phyloP scores from a whole-genome alignment of 2,797 vertebrate species.

The Orientallactaga sibirica region DNA sequence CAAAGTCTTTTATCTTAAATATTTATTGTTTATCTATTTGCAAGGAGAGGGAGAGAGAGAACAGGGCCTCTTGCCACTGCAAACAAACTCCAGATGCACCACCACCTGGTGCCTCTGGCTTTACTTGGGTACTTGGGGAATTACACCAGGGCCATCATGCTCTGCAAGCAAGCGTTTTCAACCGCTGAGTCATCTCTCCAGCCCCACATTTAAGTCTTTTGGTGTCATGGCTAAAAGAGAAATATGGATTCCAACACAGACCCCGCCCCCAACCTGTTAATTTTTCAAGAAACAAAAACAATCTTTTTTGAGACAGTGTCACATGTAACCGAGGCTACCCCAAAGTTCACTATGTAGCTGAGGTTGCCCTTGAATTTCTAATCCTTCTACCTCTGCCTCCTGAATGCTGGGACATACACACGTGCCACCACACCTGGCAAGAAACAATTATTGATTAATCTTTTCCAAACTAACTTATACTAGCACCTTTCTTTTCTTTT shows the following conservation, averaged over 20 bases:
- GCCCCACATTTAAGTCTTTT: too few species aligned
- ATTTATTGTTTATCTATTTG: too few species aligned
- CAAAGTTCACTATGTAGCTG: not conserved
- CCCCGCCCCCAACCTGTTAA: not conserved
- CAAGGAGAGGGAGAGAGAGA: too few species aligned
- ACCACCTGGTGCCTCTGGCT: too few species aligned
- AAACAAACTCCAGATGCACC: too few species aligned
- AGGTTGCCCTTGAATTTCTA: not conserved
- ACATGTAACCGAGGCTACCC: not conserved
- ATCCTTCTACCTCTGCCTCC: not conserved
- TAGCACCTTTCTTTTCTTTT: not conserved
- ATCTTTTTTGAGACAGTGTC: not conserved
- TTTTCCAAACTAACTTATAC: not conserved
- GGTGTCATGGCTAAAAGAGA: not conserved
- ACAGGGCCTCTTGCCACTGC: too few species aligned
- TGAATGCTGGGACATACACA: not conserved
- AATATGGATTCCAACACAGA: not conserved
- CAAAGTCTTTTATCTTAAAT: too few species aligned
- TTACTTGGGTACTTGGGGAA: too few species aligned
- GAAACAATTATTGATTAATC: not conserved
- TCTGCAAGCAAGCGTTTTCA: too few species aligned
- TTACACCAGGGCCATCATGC: too few species aligned
- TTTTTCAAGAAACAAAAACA: conserved; percentile 1
- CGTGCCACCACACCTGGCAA: too few species aligned
- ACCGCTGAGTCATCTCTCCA: too few species aligned